Evolutionary conservation across 2,888 invertebrate species (phyloP).

Genomic region (Molorchus minor): DNA sequence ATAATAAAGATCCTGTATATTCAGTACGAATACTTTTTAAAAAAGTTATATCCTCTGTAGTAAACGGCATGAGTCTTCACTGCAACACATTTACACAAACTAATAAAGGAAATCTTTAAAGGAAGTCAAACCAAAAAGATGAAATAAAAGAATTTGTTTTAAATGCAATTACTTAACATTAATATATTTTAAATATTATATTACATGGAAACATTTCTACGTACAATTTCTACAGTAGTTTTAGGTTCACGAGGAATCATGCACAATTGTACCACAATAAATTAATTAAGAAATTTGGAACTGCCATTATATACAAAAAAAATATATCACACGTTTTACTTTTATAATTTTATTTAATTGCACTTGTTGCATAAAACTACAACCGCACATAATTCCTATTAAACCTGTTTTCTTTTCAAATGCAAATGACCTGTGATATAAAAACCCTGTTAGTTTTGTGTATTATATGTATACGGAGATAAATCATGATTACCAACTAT

Average conservation of each 20-base stretch:
- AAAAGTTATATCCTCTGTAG: no score
- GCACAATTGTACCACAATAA: constrained; percentile 37
- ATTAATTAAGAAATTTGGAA: constrained; percentile 42
- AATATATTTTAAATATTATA: constrained; percentile 60
- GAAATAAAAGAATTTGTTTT: constrained; percentile 39
- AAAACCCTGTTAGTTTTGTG: constrained; percentile 56
- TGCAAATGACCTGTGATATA: constrained; percentile 49
- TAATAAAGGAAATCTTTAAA: no score
- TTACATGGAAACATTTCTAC: constrained; percentile 61
- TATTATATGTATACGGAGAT: constrained; percentile 24
- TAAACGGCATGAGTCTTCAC: no score
- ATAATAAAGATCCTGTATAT: no score
- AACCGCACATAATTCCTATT: constrained; percentile 47
- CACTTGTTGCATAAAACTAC: constrained; percentile 43
- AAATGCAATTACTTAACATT: constrained; percentile 55
- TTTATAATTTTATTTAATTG: constrained; percentile 45
- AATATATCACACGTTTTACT: constrained; percentile 40
- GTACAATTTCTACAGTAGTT: constrained; percentile 58
- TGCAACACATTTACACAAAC: no score
- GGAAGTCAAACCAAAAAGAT: no score
- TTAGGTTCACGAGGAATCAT: constrained; percentile 53
- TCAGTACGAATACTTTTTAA: no score
- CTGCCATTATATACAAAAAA: constrained; percentile 32
- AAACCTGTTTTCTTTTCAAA: constrained; percentile 45
- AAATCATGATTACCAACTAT: constrained; percentile 38